Base-by-base conservation (phyloP, 2,888 invertebrate genomes). In the Eupithecia dodoneata region DNA sequence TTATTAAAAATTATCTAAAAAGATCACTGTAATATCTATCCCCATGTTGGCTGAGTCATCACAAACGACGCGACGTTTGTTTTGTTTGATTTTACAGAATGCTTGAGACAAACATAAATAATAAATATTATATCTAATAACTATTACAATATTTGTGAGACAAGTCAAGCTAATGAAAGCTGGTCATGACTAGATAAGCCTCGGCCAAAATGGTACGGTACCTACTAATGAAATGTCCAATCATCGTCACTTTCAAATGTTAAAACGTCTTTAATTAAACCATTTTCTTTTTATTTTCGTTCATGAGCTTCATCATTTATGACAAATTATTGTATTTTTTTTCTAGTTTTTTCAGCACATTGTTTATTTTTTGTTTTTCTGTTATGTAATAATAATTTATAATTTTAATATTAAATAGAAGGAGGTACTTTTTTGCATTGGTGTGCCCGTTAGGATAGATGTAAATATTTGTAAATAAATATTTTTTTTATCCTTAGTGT, bases 401-500 rank as follows among this genome's bases (percentile, higher is more conserved):
- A 30, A 30, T 30, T 30, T 30, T 30, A 30, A 30, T 30, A 30
- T 30, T 30, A 30, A 30, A 30, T 30, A 30, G 30, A 30, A 30
- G 30, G 1, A 30, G 30, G 30, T 30, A 30, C 30, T 30, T 1
- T 30, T 30, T 30, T 30, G 30, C 30, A 30, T 30, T 30, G 30
- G 30, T 30, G 30, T 30, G 30, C 30, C 30, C 30, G 30, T 30
- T 30, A 30, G 30, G 30, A 30, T 30, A 30, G 30, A 30, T 30
- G 30, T 30, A 30, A 30, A 30, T 30, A 30, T 30, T 30, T 30
- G 30, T 30, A 30, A 30, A 30, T 30, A 30, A 30, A 30, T 63
- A n/a, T 42, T 76, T n/a, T 65, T 74, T 44, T 75, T 79, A 71
- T 81, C 79, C 5, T 63, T 79, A 82, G 82, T 81, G 79, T 74